phyloP scores from a whole-genome alignment of 2,113 vertebrate species.

The Cyanoliseus patagonus region DNA sequence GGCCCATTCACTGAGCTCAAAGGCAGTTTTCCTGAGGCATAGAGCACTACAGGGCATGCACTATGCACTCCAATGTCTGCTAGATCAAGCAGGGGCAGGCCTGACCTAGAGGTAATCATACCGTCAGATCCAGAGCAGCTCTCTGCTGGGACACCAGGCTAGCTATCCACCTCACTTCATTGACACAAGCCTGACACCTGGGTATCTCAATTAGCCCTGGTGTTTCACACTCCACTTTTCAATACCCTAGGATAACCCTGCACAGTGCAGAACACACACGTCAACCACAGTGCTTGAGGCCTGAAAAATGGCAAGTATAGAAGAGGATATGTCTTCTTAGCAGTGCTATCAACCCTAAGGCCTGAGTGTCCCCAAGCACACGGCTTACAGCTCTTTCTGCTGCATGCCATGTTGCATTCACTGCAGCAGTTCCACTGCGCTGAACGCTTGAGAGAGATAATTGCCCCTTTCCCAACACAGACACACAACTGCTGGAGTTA shows the following conservation, averaged over 20 bases:
- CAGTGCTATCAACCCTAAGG: background rate
- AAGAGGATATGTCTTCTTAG: background rate
- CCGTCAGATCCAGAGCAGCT: background rate
- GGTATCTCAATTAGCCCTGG: background rate
- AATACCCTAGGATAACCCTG: background rate
- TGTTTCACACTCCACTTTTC: background rate
- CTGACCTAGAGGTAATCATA: background rate
- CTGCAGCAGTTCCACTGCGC: background rate
- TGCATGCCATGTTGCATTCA: fast-evolving
- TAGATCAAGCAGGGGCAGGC: background rate
- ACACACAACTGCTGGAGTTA: background rate
- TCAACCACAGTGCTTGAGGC: background rate
- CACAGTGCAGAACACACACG: background rate
- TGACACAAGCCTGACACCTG: background rate
- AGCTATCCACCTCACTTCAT: fast-evolving
- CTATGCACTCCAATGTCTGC: background rate
- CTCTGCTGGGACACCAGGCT: background rate
- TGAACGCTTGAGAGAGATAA: background rate
- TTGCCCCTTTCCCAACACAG: background rate
- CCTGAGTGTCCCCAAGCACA: background rate
- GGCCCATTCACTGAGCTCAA: background rate
- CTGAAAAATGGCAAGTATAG: background rate
- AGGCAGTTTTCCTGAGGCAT: background rate
- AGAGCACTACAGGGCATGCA: background rate
- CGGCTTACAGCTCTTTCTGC: background rate